Evolutionary conservation across 2,113 vertebrate genomes (phyloP), one percentile per base, ranked within the genome.

Genomic region (Kryptolebias marmoratus): DNA sequence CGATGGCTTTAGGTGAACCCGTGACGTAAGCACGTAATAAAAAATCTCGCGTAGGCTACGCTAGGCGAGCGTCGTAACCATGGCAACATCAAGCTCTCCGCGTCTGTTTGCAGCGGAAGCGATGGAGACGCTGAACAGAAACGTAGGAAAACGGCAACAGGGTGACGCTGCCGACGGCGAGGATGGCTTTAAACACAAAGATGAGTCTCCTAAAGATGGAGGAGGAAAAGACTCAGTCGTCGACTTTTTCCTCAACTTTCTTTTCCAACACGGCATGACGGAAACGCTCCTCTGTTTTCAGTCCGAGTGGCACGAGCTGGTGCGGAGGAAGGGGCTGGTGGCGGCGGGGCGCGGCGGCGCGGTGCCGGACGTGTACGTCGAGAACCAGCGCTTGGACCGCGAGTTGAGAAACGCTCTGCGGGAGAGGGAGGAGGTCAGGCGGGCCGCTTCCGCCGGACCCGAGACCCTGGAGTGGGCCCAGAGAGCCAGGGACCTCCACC

Each of bases 271-370:
- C 93, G 94, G 91, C 45, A 98, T 99, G 97, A 89, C 70, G 30
- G 94, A 93, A 83, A 98, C 97, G 2, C 89, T 98, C 5, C 81
- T 96, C 57, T 96, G 95, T 87, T 99, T 99, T 82, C 95, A 98
- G 36, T 93, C 87, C 0, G 97, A 99, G 94, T 97, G 97, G 97
- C 94, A 93, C 10, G 96, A 97, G 59, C 83, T 95, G 73, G 59
- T 83, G 27, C 84, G 96, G 27, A 83, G 96, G 62, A 95, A 89
- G 70, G 95, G 95, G n/a, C 8, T 75, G 15, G n/a, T 95, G 15
- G 75, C 87, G n/a, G 13, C 77, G 4, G 71, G 74, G 12, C 73
- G 71, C 16, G 4, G 48, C 9, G 93, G 63, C 3, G 80, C 87
- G 44, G 93, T 96, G 30, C 95, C 95, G 49, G 71, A 94, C 2